Evolutionary conservation across 2,888 invertebrate species (phyloP).

Genomic region (Drosophila mayaguana): DNA sequence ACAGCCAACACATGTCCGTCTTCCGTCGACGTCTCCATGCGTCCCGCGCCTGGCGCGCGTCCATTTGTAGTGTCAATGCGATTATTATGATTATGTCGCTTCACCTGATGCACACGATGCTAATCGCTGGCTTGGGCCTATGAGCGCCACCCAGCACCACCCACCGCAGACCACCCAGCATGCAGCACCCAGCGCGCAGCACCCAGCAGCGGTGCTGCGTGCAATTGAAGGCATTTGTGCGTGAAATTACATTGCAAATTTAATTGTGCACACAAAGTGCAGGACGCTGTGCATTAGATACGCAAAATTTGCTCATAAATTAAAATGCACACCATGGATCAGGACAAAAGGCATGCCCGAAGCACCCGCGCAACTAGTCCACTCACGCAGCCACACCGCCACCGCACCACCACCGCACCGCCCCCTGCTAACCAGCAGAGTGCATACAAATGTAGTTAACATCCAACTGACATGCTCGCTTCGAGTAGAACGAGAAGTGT

Average conservation of each 20-base stretch:
- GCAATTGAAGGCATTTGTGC: slow-evolving; percentile 73
- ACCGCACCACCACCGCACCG: neutral
- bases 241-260: slow-evolving; percentile 78
- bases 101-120: slow-evolving; percentile 51
- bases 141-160: neutral
- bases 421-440: neutral
- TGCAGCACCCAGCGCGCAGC: no score
- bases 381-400: neutral
- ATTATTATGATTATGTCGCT: slow-evolving; percentile 76
- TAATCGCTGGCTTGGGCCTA: slow-evolving; percentile 36
- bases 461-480: slow-evolving; percentile 19
- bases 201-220: slow-evolving; percentile 10
- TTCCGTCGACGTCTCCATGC: neutral
- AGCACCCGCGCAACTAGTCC: neutral
- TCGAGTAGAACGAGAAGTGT: slow-evolving; percentile 23
- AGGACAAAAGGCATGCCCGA: slow-evolving; percentile 33
- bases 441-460: slow-evolving; percentile 25
- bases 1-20: no score
- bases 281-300: slow-evolving; percentile 64
- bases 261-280: slow-evolving; percentile 70
- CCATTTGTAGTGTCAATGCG: slow-evolving; percentile 74
- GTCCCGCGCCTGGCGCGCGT: slow-evolving; percentile 41
- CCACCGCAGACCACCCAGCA: neutral
- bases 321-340: slow-evolving; percentile 59
- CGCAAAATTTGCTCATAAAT: slow-evolving; percentile 72